Evolutionary conservation across 2,888 invertebrate genomes (phyloP).

Genomic region (Scelioninae gen. 1): DNA sequence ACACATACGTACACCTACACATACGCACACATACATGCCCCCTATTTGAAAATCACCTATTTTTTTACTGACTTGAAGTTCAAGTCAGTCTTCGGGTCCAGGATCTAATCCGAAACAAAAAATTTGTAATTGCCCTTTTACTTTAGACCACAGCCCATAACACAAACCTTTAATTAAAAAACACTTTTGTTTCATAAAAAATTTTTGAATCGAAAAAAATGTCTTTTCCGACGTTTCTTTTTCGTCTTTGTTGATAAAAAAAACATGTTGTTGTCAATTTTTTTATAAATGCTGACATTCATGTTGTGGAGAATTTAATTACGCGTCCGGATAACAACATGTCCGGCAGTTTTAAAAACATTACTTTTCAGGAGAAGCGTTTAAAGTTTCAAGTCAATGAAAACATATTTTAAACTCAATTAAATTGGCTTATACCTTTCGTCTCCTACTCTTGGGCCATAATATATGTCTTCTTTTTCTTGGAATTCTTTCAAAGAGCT

Average conservation of each 20-base stretch:
- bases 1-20: too few species aligned
- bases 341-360: background rate
- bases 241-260: background rate
- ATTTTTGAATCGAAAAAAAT: constrained; percentile 17
- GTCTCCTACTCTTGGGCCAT: too few species aligned
- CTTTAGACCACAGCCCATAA: background rate
- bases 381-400: background rate
- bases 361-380: constrained; percentile 9
- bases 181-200: constrained; percentile 7
- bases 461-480: too few species aligned
- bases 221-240: background rate
- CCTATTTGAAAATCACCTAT: too few species aligned
- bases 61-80: too few species aligned
- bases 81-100: too few species aligned
- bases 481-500: too few species aligned
- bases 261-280: background rate
- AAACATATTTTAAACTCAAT: too few species aligned
- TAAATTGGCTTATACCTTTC: too few species aligned
- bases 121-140: too few species aligned
- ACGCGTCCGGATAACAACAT: background rate
- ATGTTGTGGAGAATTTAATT: constrained; percentile 17
- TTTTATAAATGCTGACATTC: background rate
- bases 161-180: background rate
- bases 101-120: too few species aligned
- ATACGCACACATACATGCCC: too few species aligned